These are phyloP conservation scores for Poicephalus meyeri DNA, from an alignment of 2,113 vertebrate genomes.

Conservation along the genomic window DNA sequence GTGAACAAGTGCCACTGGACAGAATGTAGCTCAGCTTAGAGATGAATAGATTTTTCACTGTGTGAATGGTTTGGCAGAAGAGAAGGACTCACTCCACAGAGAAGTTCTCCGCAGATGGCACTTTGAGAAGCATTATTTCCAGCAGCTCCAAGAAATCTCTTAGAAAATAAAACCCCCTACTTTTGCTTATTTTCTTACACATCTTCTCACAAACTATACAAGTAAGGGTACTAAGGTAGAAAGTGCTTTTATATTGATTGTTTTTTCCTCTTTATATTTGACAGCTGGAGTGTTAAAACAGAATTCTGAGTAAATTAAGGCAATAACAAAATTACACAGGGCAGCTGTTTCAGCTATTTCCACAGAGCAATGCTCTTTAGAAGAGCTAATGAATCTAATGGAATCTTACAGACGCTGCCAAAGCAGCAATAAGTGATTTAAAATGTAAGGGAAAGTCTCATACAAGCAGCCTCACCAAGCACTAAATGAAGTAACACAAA, in stretches of 20 bases:
- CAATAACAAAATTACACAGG: conserved; percentile 67
- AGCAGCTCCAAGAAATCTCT: neutral
- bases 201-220: neutral
- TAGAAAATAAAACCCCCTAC: neutral
- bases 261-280: conserved; percentile 41
- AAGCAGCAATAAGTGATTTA: conserved; percentile 62
- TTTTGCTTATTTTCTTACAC: neutral
- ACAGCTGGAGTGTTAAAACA: conserved; percentile 65
- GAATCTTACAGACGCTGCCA: conserved; percentile 62
- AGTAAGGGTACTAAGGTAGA: neutral
- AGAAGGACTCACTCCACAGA: neutral
- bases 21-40: neutral
- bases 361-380: conserved; percentile 51
- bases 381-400: conserved; percentile 71
- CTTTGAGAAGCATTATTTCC: neutral
- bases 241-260: conserved; percentile 51
- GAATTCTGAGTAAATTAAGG: conserved; percentile 67
- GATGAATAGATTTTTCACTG: neutral
- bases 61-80: neutral
- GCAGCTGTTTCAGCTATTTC: conserved; percentile 66
- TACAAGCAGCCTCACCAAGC: conserved; percentile 41
- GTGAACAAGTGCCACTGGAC: neutral
- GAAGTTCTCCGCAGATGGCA: neutral
- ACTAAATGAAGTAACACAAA: conserved; percentile 40
- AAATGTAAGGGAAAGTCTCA: conserved; percentile 51